Evolutionary conservation across 2,888 invertebrate species (phyloP).

Genomic region (Crocallis elinguaria): DNA sequence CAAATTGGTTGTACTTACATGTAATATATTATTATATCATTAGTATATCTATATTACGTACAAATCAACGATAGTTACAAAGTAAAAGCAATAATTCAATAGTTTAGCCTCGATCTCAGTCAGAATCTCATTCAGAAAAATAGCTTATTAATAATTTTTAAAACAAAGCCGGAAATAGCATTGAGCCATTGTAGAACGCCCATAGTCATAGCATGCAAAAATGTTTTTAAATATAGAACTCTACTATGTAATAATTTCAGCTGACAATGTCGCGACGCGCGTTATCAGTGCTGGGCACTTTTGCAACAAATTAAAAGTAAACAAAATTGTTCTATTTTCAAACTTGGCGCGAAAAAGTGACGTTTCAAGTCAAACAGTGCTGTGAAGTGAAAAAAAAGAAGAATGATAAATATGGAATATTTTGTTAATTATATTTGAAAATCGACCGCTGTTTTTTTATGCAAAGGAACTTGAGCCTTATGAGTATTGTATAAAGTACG

Average conservation of each 20-base stretch:
- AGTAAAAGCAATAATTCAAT: no score
- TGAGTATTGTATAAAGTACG: background rate
- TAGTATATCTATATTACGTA: no score
- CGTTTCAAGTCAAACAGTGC: conserved; percentile 5
- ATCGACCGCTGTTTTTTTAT: background rate
- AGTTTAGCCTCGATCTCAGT: no score
- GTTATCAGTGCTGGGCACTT: conserved; percentile 59
- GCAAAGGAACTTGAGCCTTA: background rate
- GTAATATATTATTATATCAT: no score
- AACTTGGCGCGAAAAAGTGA: conserved; percentile 21
- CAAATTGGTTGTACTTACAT: no score
- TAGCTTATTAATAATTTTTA: background rate
- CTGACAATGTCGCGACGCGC: conserved; percentile 75
- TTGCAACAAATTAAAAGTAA: conserved; percentile 37
- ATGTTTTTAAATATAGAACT: conserved; percentile 56
- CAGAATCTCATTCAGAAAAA: no score
- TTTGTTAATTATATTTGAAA: background rate
- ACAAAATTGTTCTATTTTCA: conserved; percentile 29
- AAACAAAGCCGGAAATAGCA: conserved; percentile 9
- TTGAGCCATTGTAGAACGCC: conserved; percentile 54
- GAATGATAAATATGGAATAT: background rate
- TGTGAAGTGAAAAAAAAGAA: background rate
- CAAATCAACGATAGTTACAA: no score
- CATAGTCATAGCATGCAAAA: conserved; percentile 48
- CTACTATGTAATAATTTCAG: conserved; percentile 67